A percentile compares a stretch with the other conserved stretches of the same genome.
phyloP scores from a whole-genome alignment of 2,797 vertebrate genomes.

The Spheniscus humboldti region DNA sequence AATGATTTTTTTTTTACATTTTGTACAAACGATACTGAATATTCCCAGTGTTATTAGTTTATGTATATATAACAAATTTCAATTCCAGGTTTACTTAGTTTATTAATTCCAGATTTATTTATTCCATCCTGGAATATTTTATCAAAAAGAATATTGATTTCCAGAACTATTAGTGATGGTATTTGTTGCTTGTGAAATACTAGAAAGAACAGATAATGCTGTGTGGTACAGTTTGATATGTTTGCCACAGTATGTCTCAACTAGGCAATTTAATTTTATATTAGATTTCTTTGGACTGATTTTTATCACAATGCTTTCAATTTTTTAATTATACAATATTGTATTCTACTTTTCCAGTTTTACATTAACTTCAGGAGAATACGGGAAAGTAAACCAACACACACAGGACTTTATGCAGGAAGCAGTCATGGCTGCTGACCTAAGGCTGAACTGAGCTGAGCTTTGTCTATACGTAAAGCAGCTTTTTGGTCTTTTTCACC shows the following conservation, averaged over 20 bases:
- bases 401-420: background rate
- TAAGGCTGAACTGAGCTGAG: background rate
- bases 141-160: background rate
- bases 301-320: background rate
- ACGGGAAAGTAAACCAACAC: background rate
- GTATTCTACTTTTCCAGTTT: background rate
- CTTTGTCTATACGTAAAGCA: background rate
- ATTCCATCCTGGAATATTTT: background rate
- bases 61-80: background rate
- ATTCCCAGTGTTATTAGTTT: background rate
- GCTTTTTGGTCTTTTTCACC: background rate
- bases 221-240: background rate
- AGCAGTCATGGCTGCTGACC: background rate
- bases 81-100: background rate
- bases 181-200: background rate
- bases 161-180: background rate
- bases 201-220: background rate
- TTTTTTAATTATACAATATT: background rate
- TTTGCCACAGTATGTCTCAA: background rate
- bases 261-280: background rate
- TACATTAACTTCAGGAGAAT: background rate
- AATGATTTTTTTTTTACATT: background rate
- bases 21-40: background rate
- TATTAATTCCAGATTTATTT: background rate
- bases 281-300: background rate